Evolutionary conservation across 2,113 vertebrate genomes (phyloP).

Genomic region (Apodemus speciosus): DNA sequence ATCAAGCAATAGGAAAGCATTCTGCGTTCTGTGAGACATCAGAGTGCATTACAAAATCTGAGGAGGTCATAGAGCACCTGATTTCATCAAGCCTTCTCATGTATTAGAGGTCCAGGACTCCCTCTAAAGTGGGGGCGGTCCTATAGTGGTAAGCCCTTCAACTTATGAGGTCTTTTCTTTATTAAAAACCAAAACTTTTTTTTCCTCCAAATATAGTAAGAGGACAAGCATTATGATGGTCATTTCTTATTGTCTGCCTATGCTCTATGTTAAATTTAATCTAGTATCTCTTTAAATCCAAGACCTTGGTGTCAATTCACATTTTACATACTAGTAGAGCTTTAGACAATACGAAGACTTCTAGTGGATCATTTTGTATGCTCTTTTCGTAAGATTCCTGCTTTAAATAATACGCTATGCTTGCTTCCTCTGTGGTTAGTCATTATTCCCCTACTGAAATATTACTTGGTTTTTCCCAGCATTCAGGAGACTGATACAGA

Average conservation of each 20-base stretch:
- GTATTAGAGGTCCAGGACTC: background rate
- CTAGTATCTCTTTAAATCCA: background rate
- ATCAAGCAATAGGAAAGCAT: background rate
- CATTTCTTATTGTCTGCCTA: background rate
- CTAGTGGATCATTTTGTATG: background rate
- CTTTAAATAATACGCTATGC: background rate
- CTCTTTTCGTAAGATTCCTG: background rate
- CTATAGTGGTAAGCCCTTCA: background rate
- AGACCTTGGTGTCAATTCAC: background rate
- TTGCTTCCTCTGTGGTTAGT: background rate
- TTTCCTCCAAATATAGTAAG: background rate
- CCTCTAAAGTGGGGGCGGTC: background rate
- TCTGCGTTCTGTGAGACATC: background rate
- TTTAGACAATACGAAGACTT: background rate
- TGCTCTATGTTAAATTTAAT: background rate
- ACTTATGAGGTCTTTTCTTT: background rate
- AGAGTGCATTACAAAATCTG: background rate
- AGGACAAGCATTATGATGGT: background rate
- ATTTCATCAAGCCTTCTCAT: background rate
- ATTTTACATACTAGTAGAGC: background rate
- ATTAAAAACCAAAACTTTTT: background rate
- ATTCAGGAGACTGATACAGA: background rate
- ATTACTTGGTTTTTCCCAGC: background rate
- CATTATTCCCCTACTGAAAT: background rate
- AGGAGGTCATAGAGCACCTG: background rate